phyloP scores from a whole-genome alignment of 1,140 invertebrate genomes.

The Wasmannia auropunctata region DNA sequence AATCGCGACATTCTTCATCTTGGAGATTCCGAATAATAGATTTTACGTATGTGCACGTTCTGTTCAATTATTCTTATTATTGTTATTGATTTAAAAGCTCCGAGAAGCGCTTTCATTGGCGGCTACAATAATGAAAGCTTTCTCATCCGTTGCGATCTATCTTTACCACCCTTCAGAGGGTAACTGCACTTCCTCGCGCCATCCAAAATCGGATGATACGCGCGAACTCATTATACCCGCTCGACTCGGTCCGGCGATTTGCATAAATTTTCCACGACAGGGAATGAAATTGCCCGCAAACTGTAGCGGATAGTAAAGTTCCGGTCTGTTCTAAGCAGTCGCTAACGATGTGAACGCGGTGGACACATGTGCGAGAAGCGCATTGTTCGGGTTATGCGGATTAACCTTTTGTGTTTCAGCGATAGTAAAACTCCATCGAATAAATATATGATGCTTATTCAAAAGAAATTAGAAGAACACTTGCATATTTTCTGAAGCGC shows the following conservation, averaged over 20 bases:
- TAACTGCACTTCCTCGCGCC: conserved; percentile 52
- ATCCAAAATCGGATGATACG: conserved; percentile 70
- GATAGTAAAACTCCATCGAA: conserved; percentile 9
- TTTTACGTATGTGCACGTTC: background rate
- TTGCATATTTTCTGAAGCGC: background rate
- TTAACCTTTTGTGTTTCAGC: conserved; percentile 43
- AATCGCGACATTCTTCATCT: background rate
- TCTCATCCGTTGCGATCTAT: conserved; percentile 4
- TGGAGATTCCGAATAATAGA: background rate
- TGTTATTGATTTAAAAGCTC: background rate
- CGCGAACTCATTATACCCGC: conserved; percentile 61
- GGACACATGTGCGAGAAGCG: conserved; percentile 15
- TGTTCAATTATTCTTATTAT: conserved; percentile 43
- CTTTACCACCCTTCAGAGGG: background rate
- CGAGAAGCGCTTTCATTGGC: background rate
- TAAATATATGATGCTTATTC: background rate
- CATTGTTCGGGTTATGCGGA: conserved; percentile 45
- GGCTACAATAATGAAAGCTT: conserved; percentile 17
- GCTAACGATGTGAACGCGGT: conserved; percentile 51
- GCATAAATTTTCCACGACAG: conserved; percentile 73
- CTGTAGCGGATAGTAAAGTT: conserved; percentile 52
- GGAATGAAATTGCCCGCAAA: conserved; percentile 76
- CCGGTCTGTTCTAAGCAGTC: conserved; percentile 63
- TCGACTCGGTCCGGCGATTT: conserved; percentile 66
- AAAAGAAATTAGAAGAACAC: background rate